A percentile compares a stretch with the other conserved stretches of the same genome.
Conservation (phyloP, 2,113 vertebrate genomes). For the Pygathrix nemaeus region DNA sequence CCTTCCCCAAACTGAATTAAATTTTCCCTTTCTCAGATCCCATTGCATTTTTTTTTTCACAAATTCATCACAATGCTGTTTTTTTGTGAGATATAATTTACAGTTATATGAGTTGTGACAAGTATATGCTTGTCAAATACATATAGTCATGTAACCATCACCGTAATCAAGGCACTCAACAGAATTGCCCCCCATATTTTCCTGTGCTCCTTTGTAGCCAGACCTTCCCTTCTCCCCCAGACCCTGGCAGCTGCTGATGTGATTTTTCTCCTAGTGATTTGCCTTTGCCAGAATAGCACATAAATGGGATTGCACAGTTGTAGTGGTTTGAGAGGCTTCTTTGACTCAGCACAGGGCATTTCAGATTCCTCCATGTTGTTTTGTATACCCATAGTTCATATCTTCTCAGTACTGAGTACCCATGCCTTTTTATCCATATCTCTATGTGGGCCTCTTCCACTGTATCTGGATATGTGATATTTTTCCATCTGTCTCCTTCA, state of each 20-base stretch:
- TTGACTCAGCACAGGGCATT: not conserved
- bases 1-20: not conserved
- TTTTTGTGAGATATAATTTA: not conserved
- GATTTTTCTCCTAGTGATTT: not conserved
- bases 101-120: not conserved
- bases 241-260: not conserved
- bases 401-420: not conserved
- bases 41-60: not conserved
- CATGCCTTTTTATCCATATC: not conserved
- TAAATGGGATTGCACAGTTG: not conserved
- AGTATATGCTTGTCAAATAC: fast-evolving
- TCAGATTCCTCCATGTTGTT: not conserved
- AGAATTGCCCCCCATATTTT: not conserved
- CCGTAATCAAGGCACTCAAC: not conserved
- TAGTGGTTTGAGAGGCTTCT: not conserved
- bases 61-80: not conserved
- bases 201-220: not conserved
- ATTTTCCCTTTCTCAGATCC: not conserved
- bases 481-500: not conserved
- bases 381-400: not conserved
- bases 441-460: not conserved
- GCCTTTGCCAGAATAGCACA: not conserved
- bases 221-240: not conserved
- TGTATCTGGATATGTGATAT: not conserved
- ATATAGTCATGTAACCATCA: not conserved